Conservation (phyloP, 2,113 vertebrate genomes). For the Ophthalmotilapia sp. region DNA sequence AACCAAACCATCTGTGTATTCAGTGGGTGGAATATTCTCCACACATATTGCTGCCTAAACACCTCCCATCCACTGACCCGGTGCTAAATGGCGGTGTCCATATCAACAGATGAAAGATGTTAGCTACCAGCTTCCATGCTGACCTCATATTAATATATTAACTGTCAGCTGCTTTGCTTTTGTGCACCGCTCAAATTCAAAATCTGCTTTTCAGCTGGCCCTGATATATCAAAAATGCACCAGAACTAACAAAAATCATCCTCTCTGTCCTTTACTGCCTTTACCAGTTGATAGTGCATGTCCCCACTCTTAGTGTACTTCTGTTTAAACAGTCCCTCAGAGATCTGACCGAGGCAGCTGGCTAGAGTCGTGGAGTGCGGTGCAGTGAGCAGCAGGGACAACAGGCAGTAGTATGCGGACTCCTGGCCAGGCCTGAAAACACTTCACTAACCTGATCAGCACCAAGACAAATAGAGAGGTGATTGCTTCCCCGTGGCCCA, state of each 20-base stretch:
- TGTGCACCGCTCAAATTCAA: background rate
- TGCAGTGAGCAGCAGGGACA: conserved; percentile 27
- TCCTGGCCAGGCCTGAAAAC: conserved; percentile 61
- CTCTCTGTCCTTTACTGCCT: background rate
- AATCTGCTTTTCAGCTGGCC: background rate
- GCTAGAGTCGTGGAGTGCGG: background rate
- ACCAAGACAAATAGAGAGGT: conserved; percentile 74
- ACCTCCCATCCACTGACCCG: conserved; percentile 51
- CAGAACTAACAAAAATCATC: background rate
- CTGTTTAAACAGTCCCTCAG: conserved; percentile 2
- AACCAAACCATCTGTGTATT: conserved; percentile 67
- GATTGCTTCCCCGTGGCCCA: conserved; percentile 71
- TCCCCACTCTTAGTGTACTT: background rate
- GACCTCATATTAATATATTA: conserved; percentile 26
- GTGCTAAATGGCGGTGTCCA: conserved; percentile 56
- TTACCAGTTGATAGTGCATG: background rate
- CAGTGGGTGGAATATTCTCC: conserved; percentile 48
- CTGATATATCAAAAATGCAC: background rate
- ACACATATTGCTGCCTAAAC: conserved; percentile 25
- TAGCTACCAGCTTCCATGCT: conserved; percentile 47
- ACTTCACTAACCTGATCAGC: conserved; percentile 71
- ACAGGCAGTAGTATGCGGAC: conserved; percentile 51
- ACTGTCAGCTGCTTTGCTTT: conserved; percentile 1
- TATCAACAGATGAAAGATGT: conserved; percentile 60
- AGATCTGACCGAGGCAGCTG: conserved; percentile 17